Conservation (phyloP, 2,797 vertebrate species). For the Eulemur albifrons region DNA sequence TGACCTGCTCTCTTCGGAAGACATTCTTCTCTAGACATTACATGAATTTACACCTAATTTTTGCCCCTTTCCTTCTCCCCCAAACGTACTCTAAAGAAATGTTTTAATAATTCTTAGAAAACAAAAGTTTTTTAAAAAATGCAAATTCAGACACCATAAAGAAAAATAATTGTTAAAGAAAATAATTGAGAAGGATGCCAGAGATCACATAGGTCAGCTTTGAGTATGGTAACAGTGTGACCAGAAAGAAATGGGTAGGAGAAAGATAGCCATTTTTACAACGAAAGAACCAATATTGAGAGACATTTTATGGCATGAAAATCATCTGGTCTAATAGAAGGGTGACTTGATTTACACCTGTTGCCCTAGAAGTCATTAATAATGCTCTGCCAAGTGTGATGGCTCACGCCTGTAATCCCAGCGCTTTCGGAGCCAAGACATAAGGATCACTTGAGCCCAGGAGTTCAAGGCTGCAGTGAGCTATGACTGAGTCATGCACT, state of each 20-base stretch:
- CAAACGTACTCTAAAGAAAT: not conserved
- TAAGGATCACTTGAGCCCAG: not conserved
- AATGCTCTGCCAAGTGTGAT: not conserved
- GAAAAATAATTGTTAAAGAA: not conserved
- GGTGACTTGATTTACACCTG: not conserved
- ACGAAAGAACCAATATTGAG: not conserved
- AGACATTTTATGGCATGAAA: not conserved
- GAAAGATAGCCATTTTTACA: not conserved
- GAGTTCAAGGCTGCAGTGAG: not conserved
- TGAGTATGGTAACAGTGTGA: not conserved
- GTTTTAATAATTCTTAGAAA: not conserved
- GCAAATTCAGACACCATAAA: not conserved
- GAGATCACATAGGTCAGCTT: not conserved
- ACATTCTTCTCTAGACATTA: not conserved
- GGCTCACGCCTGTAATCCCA: not conserved
- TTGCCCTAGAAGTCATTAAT: not conserved
- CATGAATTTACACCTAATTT: not conserved
- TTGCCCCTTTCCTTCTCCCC: not conserved
- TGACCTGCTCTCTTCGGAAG: accelerated
- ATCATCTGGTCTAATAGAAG: not conserved
- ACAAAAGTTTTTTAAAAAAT: not conserved
- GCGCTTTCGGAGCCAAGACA: not conserved
- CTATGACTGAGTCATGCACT: not conserved
- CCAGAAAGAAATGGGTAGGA: not conserved
- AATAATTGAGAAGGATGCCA: not conserved